Percentiles rank a stretch among this genome's conserved stretches.
Evolutionary conservation across 2,113 vertebrate genomes (phyloP).

Genomic region (Labeo catla): DNA sequence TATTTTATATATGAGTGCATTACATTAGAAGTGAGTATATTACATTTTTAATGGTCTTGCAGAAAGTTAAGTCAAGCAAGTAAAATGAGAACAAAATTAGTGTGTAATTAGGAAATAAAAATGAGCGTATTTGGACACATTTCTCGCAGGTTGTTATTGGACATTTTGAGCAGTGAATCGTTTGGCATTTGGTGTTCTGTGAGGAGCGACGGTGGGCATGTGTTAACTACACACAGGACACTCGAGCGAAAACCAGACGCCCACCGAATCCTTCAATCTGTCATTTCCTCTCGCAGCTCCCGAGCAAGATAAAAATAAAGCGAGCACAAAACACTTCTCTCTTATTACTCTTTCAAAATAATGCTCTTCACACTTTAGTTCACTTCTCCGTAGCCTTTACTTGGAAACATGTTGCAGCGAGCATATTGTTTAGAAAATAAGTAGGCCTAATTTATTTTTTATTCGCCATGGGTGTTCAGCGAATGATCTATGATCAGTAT

Average conservation of each 20-base stretch:
- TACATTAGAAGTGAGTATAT: not conserved
- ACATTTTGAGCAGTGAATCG: constrained; percentile 31
- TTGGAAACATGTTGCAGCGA: constrained; percentile 23
- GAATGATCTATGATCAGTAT: constrained; percentile 25
- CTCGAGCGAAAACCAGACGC: constrained; percentile 68
- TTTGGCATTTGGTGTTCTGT: constrained; percentile 53
- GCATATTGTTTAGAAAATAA: constrained; percentile 34
- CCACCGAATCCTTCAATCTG: constrained; percentile 72
- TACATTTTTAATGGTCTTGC: not conserved
- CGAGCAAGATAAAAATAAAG: constrained; percentile 73
- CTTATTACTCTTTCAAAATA: constrained; percentile 62
- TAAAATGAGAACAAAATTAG: not conserved
- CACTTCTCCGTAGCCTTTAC: constrained; percentile 16
- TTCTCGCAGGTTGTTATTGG: constrained; percentile 41
- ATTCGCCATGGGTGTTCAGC: constrained; percentile 67
- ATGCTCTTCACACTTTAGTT: constrained; percentile 36
- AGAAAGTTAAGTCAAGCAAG: not conserved
- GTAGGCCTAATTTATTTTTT: constrained; percentile 58
- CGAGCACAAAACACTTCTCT: constrained; percentile 49
- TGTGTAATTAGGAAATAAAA: constrained; percentile 16
- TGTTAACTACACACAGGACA: constrained; percentile 67
- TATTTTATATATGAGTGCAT: not conserved
- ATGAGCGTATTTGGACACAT: constrained; percentile 27
- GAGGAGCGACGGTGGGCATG: constrained; percentile 58
- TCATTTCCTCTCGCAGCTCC: constrained; percentile 70